Evolutionary conservation across 2,797 vertebrate genomes (phyloP), one percentile per base, ranked within the genome.

Genomic region (Cercopithecus diana): DNA sequence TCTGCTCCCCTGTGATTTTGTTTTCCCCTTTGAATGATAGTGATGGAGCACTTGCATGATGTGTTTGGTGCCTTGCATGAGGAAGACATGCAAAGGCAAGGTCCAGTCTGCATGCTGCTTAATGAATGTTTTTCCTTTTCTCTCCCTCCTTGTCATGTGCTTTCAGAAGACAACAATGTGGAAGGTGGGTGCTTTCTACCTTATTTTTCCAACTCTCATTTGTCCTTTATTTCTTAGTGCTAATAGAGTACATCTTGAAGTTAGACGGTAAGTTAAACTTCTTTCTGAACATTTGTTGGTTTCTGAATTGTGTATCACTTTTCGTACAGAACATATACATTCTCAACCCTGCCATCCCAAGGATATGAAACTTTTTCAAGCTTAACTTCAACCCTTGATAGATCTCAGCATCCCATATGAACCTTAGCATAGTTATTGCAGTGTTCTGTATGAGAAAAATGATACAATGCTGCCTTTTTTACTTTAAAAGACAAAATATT

Each of bases 111-210:
- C 99, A 99, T 99, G 99, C 99, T 99, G 99, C 99, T 99, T 99
- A 99, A 99, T 99, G 99, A 99, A 99, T 99, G 99, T 99, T 99
- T 99, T 99, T 99, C 99, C 99, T 99, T 99, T 99, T 99, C 99
- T 99, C 99, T 99, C 99, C 99, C 99, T 99, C 99, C 99, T 99
- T 99, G 99, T 99, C 99, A 99, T 98, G 99, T 99, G 99, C 99
- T 99, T 99, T 99, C 99, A 99, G 99, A 99, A 99, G 99, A 99
- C 99, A 99, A 98, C 99, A 98, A 99, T 99, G 99, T 99, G 94
- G 99, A 99, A 99, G 99, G 99, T 99, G 99, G 99, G 99, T 99
- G 99, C 99, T 98, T 98, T 98, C 97, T 98, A 98, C 98, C 98
- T 98, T 98, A 97, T 98, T 97, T 97, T 98, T 97, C 97, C 97